Evolutionary conservation across 2,797 vertebrate species (phyloP), one percentile per base, ranked within the genome.

Genomic region (Acanthurus lineatus): DNA sequence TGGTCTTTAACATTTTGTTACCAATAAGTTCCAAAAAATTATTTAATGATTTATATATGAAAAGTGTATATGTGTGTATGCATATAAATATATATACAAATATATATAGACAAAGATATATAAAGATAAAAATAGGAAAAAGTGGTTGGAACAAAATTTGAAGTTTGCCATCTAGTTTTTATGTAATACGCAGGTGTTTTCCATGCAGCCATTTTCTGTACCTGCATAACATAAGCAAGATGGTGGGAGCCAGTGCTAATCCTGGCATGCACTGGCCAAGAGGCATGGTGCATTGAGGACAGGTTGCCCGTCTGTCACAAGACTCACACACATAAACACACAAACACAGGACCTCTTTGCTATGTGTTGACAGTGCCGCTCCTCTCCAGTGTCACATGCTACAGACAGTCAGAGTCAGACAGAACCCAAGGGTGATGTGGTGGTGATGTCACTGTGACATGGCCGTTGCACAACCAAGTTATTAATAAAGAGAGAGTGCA

Each of bases 361-460:
- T 66, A 54, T 20, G 47, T 67, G 58, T 49, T 64, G 52, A 59
- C 25, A 44, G 42, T n/a, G 42, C 20, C 0, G 6, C 32, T 57
- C 54, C 64, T 28, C 49, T 42, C 16, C 68, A 12, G 35, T 0
- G 59, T 75, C 44, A 70, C 70, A 58, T 54, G 80, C 11, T 49
- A 17, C 42, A 68, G 48, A 9, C 61, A 40, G 45, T 47, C 38
- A 42, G 25, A 65, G 35, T 65, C 68, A 48, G 63, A 63, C 58
- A 44, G 65, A 22, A 73, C 70, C 71, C n/a, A 11, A 16, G 59
- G 76, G 69, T 59, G 69, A 64, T 59, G 54, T 58, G 4, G 12
- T 17, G 28, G 22, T 81, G 73, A 81, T 85, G 82, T 89, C 82
- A 73, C 64, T 3, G 64, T 63, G 72, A 83, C 80, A 76, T 0